These are phyloP conservation scores for Slavum lentiscoides DNA, from an alignment of 2,888 invertebrate species.

Conservation along the genomic window DNA sequence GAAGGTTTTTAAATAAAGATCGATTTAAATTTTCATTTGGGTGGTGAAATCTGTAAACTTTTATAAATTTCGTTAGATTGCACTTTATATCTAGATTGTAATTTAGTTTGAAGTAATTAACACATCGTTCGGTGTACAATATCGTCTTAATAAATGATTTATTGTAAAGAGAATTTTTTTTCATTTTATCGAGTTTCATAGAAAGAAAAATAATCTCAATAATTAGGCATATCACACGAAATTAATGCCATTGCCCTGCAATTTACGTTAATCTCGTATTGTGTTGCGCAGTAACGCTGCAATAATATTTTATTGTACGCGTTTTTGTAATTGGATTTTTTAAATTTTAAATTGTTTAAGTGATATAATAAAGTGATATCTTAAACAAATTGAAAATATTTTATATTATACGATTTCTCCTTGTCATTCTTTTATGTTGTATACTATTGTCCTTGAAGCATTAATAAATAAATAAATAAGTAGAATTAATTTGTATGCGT, in stretches of 20 bases:
- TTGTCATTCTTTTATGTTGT: background rate
- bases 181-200: background rate
- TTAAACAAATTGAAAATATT: background rate
- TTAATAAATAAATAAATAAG: conserved; percentile 1
- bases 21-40: no score
- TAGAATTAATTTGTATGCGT: background rate
- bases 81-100: no score
- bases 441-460: background rate
- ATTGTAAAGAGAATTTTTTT: background rate
- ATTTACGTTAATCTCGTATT: background rate
- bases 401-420: background rate
- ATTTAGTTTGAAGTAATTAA: background rate
- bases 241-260: background rate
- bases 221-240: background rate
- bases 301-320: background rate
- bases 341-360: background rate
- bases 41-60: no score
- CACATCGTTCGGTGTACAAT: background rate
- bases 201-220: background rate
- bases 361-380: background rate
- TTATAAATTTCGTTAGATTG: no score
- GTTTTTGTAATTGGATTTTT: background rate
- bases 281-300: background rate
- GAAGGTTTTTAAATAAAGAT: no score
- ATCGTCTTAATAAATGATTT: background rate